phyloP scores from a whole-genome alignment of 1,140 invertebrate genomes.

The Phortica variegata region DNA sequence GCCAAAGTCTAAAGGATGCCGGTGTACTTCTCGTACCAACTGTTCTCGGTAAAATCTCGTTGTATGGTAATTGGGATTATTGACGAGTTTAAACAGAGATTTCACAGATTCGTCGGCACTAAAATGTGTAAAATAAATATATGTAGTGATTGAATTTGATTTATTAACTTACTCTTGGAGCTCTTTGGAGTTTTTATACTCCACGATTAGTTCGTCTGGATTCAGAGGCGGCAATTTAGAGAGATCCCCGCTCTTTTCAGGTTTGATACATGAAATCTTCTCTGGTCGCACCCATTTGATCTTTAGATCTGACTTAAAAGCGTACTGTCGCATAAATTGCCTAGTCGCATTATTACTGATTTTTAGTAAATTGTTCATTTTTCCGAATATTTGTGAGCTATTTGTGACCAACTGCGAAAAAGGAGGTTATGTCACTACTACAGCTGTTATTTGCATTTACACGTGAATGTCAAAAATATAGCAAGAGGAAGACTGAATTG shows the following conservation, averaged over 20 bases:
- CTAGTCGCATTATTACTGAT: too few species aligned
- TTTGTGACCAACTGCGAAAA: too few species aligned
- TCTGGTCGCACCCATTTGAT: slow-evolving; percentile 67
- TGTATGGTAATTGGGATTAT: slow-evolving; percentile 55
- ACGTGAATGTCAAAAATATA: too few species aligned
- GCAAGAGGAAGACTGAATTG: too few species aligned
- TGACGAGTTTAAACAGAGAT: slow-evolving; percentile 62
- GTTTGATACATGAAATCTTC: slow-evolving; percentile 60
- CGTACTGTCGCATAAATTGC: slow-evolving; percentile 54
- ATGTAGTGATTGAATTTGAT: not conserved
- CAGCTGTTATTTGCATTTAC: too few species aligned
- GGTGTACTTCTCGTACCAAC: slow-evolving; percentile 59
- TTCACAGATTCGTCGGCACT: slow-evolving; percentile 63
- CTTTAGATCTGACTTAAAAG: slow-evolving; percentile 62
- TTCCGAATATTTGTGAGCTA: too few species aligned
- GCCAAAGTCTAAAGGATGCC: slow-evolving; percentile 61
- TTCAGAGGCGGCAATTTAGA: slow-evolving; percentile 56
- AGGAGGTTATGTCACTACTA: too few species aligned
- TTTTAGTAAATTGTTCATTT: too few species aligned
- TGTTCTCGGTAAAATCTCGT: slow-evolving; percentile 52
- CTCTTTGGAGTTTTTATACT: slow-evolving; percentile 60
- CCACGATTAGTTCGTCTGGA: slow-evolving; percentile 39
- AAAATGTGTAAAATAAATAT: not conserved
- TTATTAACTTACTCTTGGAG: slow-evolving; percentile 59
- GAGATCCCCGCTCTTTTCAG: slow-evolving; percentile 64